Evolutionary conservation across 2,888 invertebrate genomes (phyloP), one percentile per base, ranked within the genome.

Genomic region (Zygothrica quintamaculata): DNA sequence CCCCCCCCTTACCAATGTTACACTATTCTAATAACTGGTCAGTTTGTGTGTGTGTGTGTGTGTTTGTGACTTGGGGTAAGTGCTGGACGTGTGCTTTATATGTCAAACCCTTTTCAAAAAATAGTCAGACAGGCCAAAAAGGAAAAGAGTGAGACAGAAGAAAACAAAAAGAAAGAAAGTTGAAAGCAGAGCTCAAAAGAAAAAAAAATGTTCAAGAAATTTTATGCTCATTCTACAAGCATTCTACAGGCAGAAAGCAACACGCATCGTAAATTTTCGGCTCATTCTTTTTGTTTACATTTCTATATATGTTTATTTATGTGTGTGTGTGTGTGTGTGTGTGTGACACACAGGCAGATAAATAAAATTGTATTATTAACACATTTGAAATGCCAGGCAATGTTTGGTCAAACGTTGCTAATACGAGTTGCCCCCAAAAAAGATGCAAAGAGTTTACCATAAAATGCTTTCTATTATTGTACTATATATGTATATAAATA

Each of bases 31-130:
- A n/a, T n/a, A n/a, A n/a, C n/a, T n/a, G n/a, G n/a, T n/a, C n/a
- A n/a, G n/a, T n/a, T n/a, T n/a, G n/a, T n/a, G n/a, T n/a, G n/a
- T n/a, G n/a, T n/a, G n/a, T n/a, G n/a, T n/a, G n/a, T n/a, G n/a
- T n/a, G n/a, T n/a, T n/a, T 18, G 46, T 1, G 3, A 18, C 6
- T n/a, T 11, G 37, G 44, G 31, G 31, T 34, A 31, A 48, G 51
- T 46, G 60, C 50, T 50, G 70, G 69, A 53, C 43, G 73, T 71
- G 61, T 61, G 68, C 60, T 43, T 58, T 72, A 71, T 74, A 77
- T 86, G 86, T 81, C 80, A 84, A 81, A 81, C 80, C 80, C 80
- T 81, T 81, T 81, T 81, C 80, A 81, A 86, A 85, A n/a, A 84
- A 61, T 71, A 77, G 68, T 69, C 77, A 48, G 71, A 67, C 71